Conservation (phyloP, 2,888 invertebrate species). For the Dolichomitus sp. region DNA sequence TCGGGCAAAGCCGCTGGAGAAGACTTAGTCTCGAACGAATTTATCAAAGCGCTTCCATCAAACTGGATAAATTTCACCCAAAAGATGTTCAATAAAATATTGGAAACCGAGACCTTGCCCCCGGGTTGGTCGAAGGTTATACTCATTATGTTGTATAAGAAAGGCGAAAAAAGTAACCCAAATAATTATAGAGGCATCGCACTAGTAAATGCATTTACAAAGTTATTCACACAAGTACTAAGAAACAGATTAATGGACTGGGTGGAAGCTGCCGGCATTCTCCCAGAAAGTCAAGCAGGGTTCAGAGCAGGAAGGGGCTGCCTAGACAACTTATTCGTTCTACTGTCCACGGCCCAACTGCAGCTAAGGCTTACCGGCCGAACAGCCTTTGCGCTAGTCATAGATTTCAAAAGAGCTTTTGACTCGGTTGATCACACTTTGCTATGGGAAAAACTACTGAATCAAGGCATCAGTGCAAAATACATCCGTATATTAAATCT, state of each 20-base stretch:
- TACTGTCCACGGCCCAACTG: conserved; percentile 14
- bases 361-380: conserved; percentile 17
- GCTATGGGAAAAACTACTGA: conserved; percentile 64
- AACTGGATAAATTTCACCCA: conserved; percentile 33
- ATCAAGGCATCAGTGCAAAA: conserved; percentile 63
- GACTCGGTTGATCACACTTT: conserved; percentile 51
- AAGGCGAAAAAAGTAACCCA: conserved; percentile 30
- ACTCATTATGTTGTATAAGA: conserved; percentile 23
- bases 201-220: conserved; percentile 64
- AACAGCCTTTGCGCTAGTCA: conserved; percentile 44
- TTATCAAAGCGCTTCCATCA: conserved; percentile 21
- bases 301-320: conserved; percentile 56
- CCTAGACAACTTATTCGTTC: conserved; percentile 51
- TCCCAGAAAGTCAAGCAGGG: conserved; percentile 55
- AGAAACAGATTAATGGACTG: conserved; percentile 55
- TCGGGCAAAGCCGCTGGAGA: conserved; percentile 6
- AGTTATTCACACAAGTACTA: conserved; percentile 68
- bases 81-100: conserved; percentile 24
- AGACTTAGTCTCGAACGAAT: conserved; percentile 24
- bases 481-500: conserved; percentile 56
- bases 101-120: conserved; percentile 4
- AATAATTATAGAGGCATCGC: conserved; percentile 68
- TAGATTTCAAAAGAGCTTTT: conserved; percentile 46
- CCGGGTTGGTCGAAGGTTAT: conserved; percentile 20
- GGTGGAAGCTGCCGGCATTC: conserved; percentile 41